Evolutionary conservation across 2,888 invertebrate species (phyloP).

Genomic region (Druceiella hillmani): DNA sequence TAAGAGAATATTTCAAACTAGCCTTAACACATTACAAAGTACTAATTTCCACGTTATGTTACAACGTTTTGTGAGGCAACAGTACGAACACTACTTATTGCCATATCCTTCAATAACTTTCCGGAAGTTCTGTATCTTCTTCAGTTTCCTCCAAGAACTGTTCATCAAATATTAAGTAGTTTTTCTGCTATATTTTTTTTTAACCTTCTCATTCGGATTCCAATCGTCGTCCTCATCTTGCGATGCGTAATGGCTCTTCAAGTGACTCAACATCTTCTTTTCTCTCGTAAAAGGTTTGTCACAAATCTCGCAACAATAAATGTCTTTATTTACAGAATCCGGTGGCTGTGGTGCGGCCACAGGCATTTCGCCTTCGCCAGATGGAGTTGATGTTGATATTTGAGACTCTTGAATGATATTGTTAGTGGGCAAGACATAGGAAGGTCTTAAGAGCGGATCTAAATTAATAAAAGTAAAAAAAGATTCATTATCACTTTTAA

Average conservation of each 20-base stretch:
- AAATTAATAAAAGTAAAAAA: constrained; percentile 47
- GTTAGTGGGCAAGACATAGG: constrained; percentile 41
- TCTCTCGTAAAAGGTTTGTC: constrained; percentile 38
- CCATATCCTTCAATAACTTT: too few species aligned
- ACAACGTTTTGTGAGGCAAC: too few species aligned
- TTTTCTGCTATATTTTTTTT: too few species aligned
- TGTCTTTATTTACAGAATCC: constrained; percentile 27
- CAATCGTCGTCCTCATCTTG: constrained; percentile 40
- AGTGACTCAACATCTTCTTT: constrained; percentile 41
- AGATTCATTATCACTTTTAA: constrained; percentile 30
- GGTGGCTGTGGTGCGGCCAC: not conserved
- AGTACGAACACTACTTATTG: too few species aligned
- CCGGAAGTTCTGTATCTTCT: too few species aligned
- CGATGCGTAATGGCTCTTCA: constrained; percentile 40
- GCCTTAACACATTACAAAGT: too few species aligned
- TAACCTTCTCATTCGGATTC: too few species aligned
- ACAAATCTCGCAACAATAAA: constrained; percentile 43
- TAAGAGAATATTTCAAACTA: too few species aligned
- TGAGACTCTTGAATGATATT: constrained; percentile 46
- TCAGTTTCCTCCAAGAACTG: too few species aligned
- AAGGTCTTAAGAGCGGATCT: constrained; percentile 41
- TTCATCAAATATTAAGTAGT: too few species aligned
- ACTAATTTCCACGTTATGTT: too few species aligned
- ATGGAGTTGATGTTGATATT: constrained; percentile 38
- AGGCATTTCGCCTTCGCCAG: constrained; percentile 24